Evolutionary conservation across 2,113 vertebrate genomes (phyloP), one percentile per base, ranked within the genome.

Genomic region (Melanostigma gelatinosum): DNA sequence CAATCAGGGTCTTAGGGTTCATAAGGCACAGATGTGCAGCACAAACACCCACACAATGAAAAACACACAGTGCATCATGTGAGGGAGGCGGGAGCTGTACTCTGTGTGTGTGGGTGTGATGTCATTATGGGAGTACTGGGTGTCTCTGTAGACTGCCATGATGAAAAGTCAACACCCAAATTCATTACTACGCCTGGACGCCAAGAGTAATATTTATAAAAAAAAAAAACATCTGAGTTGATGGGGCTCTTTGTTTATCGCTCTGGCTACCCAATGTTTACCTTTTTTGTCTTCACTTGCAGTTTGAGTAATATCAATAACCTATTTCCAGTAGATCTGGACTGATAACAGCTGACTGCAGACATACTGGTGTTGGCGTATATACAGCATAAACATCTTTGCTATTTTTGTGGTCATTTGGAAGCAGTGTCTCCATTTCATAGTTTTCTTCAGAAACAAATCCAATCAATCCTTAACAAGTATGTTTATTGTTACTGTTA

Each of bases 1-100:
- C 80, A 88, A 63, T 87, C 79, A 8, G 40, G 75, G 63, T 72
- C 88, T 84, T 65, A 73, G 79, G 85, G 87, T 83, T 84, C 72
- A 83, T 83, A 83, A 88, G 86, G 69, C 76, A 66, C 80, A 87
- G 79, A 86, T 77, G 82, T 34, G 22, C 71, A 75, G 54, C 34
- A 72, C 29, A 12, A 72, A 89, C 73, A 72, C 68, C n/a, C 73
- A 71, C 42, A 57, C 24, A 72, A 76, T 40, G 24, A 70, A 63
- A 77, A 61, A 83, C 42, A 70, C 12, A 22, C 1, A 27, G 46
- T 44, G 44, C n/a, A 42, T 85, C 72, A 55, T 83, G 71, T 76
- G 75, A 84, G 61, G 52, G 55, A 77, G 75, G 13, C n/a, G 32
- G 8, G 40, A 60, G 66, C 60, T 54, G 54, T 1, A 15, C 5